Evolutionary conservation across 2,888 invertebrate species (phyloP).

Genomic region (Ophioninae sp.): DNA sequence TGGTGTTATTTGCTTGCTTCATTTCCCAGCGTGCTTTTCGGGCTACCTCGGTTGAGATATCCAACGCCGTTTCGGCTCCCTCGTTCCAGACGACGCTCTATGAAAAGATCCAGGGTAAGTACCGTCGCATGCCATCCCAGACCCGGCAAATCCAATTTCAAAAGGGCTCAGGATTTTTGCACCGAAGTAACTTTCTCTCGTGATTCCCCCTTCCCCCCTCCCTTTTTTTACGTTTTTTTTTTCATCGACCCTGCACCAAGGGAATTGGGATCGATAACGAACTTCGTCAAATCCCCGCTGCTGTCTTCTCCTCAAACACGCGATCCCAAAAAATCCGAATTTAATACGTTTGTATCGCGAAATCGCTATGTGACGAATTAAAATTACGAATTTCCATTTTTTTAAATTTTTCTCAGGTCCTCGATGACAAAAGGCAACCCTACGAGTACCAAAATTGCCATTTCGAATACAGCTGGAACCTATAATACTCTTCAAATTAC

Average conservation of each 20-base stretch:
- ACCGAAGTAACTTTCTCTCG: conserved; percentile 43
- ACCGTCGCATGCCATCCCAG: conserved; percentile 51
- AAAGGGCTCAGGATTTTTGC: conserved; percentile 58
- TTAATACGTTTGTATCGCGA: too few species aligned
- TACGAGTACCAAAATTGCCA: too few species aligned
- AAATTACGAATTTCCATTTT: too few species aligned
- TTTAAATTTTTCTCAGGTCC: too few species aligned
- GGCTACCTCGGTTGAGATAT: conserved; percentile 20
- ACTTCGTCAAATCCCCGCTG: neutral
- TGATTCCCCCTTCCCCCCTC: too few species aligned
- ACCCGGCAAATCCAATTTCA: conserved; percentile 61
- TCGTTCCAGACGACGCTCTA: conserved; percentile 48
- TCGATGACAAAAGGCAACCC: too few species aligned
- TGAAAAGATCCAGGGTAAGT: conserved; percentile 59
- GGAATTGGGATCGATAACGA: conserved; percentile 52
- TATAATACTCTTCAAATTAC: too few species aligned
- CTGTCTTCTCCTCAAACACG: too few species aligned
- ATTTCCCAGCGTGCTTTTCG: conserved; percentile 55
- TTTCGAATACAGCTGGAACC: too few species aligned
- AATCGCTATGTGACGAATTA: too few species aligned
- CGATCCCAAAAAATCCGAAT: too few species aligned
- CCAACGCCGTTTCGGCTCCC: conserved; percentile 21
- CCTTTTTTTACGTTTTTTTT: neutral
- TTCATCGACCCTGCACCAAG: conserved; percentile 4
- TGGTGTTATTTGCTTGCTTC: conserved; percentile 54